These are phyloP conservation scores for Actinia tenebrosa DNA, from an alignment of 64 coral and sea anemone species.

Conservation along the genomic window DNA sequence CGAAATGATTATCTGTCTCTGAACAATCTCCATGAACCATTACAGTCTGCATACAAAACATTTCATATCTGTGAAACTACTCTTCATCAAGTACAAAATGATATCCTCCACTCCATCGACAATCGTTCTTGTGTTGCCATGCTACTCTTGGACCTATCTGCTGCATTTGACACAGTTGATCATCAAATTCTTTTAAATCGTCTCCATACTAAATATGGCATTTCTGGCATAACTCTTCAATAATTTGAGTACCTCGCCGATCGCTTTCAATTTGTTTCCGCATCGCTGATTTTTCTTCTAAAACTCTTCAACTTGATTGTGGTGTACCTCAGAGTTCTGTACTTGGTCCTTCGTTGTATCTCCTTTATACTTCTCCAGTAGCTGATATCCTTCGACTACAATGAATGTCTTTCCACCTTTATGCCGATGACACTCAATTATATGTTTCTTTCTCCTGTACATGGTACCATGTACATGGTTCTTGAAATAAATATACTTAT, in stretches of 20 bases:
- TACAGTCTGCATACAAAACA: conserved; percentile 24
- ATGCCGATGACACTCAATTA: conserved; percentile 12
- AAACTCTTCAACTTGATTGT: not conserved
- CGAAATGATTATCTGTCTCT: conserved; percentile 7
- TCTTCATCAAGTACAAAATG: conserved; percentile 13
- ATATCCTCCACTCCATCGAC: conserved; percentile 44
- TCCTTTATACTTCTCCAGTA: too few relatives aligned
- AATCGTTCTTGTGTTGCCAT: too few relatives aligned
- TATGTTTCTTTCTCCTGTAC: too few relatives aligned
- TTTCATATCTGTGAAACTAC: conserved; percentile 25
- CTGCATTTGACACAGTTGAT: too few relatives aligned
- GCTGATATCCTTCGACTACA: conserved; percentile 18
- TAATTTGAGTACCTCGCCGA: not conserved
- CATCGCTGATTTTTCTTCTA: not conserved
- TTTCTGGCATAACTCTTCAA: not conserved
- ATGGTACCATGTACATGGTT: too few relatives aligned
- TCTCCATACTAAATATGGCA: conserved; percentile 5
- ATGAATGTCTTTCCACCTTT: conserved; percentile 7
- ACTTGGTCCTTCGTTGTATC: too few relatives aligned
- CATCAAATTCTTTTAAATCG: conserved; percentile 17
- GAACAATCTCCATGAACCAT: conserved; percentile 13
- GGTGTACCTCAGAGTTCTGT: too few relatives aligned
- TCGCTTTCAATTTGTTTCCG: conserved; percentile 22
- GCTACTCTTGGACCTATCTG: too few relatives aligned
- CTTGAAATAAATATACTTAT: too few relatives aligned